phyloP scores from a whole-genome alignment of 2,888 invertebrate species.

The Morpho deidamia region DNA sequence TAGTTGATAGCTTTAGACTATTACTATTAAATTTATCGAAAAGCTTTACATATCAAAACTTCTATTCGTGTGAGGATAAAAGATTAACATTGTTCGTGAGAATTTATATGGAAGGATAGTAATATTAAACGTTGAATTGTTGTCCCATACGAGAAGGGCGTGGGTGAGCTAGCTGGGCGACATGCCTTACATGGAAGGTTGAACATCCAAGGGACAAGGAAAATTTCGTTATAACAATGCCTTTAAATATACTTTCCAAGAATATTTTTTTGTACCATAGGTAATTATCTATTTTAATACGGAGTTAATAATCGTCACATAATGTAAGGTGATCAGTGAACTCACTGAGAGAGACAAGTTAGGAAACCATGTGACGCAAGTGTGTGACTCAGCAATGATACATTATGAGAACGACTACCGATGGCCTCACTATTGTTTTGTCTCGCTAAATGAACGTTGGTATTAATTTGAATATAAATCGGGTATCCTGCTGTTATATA shows the following conservation, averaged over 20 bases:
- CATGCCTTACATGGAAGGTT: constrained; percentile 70
- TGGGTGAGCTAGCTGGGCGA: constrained; percentile 52
- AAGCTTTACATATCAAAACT: too few relatives aligned
- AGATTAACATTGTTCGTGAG: too few relatives aligned
- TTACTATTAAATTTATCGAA: too few relatives aligned
- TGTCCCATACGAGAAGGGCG: constrained; percentile 42
- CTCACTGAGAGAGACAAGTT: constrained; percentile 35
- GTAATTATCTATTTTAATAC: constrained; percentile 9
- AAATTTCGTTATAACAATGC: constrained; percentile 18
- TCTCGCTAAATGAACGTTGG: constrained; percentile 16
- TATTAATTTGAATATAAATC: neutral
- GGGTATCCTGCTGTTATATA: neutral
- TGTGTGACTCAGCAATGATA: constrained; percentile 57
- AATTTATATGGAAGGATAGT: too few relatives aligned
- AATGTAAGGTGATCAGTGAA: constrained; percentile 26
- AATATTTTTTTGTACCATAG: neutral
- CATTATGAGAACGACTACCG: constrained; percentile 38
- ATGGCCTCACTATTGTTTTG: constrained; percentile 42
- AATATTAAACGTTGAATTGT: constrained; percentile 28
- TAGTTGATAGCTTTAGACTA: too few relatives aligned
- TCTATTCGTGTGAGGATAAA: too few relatives aligned
- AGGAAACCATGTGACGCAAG: constrained; percentile 46
- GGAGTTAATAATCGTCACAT: constrained; percentile 35
- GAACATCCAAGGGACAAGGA: constrained; percentile 44
- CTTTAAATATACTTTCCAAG: constrained; percentile 1